These are phyloP conservation scores for Cassiopea xamachana DNA, from an alignment of 30 jellyfish, hydroid and myxozoan genomes.

Conservation along the genomic window DNA sequence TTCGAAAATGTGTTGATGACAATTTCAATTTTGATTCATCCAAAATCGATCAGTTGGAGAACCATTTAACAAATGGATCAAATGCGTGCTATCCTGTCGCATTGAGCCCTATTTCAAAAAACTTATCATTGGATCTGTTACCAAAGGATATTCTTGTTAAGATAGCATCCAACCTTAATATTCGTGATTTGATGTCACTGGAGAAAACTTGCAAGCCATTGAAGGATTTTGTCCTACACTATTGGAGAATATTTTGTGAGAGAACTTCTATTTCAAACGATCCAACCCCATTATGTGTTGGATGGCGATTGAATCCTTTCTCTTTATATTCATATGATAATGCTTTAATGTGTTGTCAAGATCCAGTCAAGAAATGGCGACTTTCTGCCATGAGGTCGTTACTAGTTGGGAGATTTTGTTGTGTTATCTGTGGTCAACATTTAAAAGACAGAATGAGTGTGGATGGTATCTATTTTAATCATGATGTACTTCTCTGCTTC, in stretches of 20 bases:
- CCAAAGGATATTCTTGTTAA: slow-evolving; percentile 47
- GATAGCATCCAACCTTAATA: slow-evolving; percentile 10
- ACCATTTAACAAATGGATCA: background rate
- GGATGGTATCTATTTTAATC: slow-evolving; percentile 64
- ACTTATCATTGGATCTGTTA: slow-evolving; percentile 22
- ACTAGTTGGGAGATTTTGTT: slow-evolving; percentile 25
- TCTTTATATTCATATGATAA: slow-evolving; percentile 57
- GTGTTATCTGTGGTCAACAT: slow-evolving; percentile 71
- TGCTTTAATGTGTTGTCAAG: slow-evolving; percentile 38
- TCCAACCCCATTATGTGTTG: slow-evolving; percentile 73
- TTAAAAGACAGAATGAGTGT: slow-evolving; percentile 64
- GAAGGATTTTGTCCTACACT: slow-evolving; percentile 8
- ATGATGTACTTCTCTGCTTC: slow-evolving; percentile 63
- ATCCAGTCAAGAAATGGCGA: slow-evolving; percentile 61
- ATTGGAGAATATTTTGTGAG: slow-evolving; percentile 56
- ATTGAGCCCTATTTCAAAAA: background rate
- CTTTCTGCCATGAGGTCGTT: slow-evolving; percentile 51
- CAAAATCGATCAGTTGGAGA: background rate
- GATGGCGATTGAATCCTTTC: slow-evolving; percentile 56
- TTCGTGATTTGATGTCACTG: slow-evolving; percentile 37
- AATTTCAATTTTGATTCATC: background rate
- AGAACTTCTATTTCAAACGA: slow-evolving; percentile 8
- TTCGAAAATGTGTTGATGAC: background rate
- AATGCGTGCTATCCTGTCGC: background rate
- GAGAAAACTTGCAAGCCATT: slow-evolving; percentile 11